Base-by-base conservation (phyloP, 2,113 vertebrate species). In the Carassius gibelio region DNA sequence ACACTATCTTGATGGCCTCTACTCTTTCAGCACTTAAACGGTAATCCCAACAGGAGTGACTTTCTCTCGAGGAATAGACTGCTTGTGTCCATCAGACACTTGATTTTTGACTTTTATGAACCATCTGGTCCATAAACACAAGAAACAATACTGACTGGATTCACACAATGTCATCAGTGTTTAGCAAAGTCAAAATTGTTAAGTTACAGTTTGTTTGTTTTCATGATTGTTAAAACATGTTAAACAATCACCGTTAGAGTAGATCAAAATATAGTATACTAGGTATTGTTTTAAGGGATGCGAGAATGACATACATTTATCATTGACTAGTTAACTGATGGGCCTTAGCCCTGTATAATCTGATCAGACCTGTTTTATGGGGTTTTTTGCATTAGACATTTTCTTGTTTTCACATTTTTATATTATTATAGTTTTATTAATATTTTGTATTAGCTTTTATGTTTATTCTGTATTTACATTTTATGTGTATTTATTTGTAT, bases 1-100 rank as follows among this genome's bases (percentile, higher is more conserved):
- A 3, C 75, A 76, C 23, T 76, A 76, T 78, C 75, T 78, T 78
- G 75, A 78, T 78, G 38, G 52, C 75, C 75, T 78, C 52, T 78
- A 59, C 50, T 57, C 75, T 78, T 78, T 50, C 42, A 75, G 72
- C 72, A 75, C n/a, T 78, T 78, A 78, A 9, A 78, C 19, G 4
- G 30, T 78, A 78, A 78, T 78, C 52, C 75, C 30, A 38, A 59
- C 75, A 78, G 26, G 52, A 78, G 72, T 3, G 13, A 14, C 42
- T 48, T 74, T 59, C 30, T 57, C 75, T 57, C 0, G 75, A 2
- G 15, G 52, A 57, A 26, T 75, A 13, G 72, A 50, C 72, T 75
- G 30, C 38, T 36, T 57, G 75, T 78, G 75, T 78, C 75, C 30
- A 78, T 78, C 59, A 78, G 30, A n/a, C 5, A 13, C 19, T 78